Evolutionary conservation across 2,888 invertebrate genomes (phyloP), one percentile per base, ranked within the genome.

Genomic region (Coelinius sp.): DNA sequence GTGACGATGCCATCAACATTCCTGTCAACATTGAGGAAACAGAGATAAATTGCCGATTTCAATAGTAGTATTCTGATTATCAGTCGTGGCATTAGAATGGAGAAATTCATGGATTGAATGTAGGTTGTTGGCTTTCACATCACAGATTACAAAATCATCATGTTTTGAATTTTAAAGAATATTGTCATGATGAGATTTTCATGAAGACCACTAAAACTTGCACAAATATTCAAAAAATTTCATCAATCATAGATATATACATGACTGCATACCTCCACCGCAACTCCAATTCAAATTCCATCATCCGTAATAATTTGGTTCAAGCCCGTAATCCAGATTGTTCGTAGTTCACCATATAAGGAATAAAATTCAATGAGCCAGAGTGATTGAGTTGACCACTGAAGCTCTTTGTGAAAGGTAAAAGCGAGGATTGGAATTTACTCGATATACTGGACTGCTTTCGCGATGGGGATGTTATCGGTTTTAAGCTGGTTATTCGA

Each of bases 401-500:
- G 17, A 22, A 46, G 31, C 20, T 71, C 66, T 66, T 44, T 52
- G 27, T 52, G 56, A 14, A 27, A 56, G 31, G 17, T 44, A 27
- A 46, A 22, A 44, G 53, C 41, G 52, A 41, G 53, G 44, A 53
- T 53, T 53, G 53, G 53, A 53, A 53, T 53, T 53, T 53, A 24
- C 53, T 64, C 46, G 46, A 14, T 53, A 12, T 14, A 31, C 14
- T 31, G 49, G 12, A 8, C 7, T 59, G 59, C 59, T 68, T 59
- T 31, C 17, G 44, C 27, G 49, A 27, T 20, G n/a, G 41, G n/a
- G 25, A 14, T 20, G 24, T 14, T 67, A 63, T 44, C 38, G 62
- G 41, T 70, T 70, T 67, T 71, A 49, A 49, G 20, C 63, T 41
- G 66, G 71, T 71, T 68, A 71, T 71, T 71, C 38, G 38, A 71